phyloP scores from a whole-genome alignment of 2,113 vertebrate species.

The Girardinichthys multiradiatus region DNA sequence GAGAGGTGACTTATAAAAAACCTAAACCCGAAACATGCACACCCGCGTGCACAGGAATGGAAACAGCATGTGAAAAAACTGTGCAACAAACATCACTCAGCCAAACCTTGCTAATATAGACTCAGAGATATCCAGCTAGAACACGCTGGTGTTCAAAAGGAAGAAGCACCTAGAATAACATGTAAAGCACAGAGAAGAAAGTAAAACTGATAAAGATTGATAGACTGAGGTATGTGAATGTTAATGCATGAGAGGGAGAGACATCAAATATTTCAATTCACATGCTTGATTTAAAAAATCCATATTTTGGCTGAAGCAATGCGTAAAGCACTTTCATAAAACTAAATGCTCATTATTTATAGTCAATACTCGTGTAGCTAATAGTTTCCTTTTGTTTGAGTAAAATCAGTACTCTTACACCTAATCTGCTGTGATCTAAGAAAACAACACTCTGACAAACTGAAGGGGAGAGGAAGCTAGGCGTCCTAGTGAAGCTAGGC shows the following conservation, averaged over 20 bases:
- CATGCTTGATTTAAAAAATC: not conserved
- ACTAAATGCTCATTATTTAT: not conserved
- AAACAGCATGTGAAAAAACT: not conserved
- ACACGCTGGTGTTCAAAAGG: constrained; percentile 32
- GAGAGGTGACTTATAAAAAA: constrained; percentile 47
- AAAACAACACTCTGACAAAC: constrained; percentile 24
- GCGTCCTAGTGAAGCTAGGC: not conserved
- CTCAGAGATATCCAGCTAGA: constrained; percentile 28
- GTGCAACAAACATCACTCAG: constrained; percentile 38
- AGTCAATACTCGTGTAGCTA: constrained; percentile 6
- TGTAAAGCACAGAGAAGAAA: not conserved
- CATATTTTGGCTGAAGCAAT: constrained; percentile 24
- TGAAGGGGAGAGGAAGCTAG: not conserved
- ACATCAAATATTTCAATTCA: constrained; percentile 48
- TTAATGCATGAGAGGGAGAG: not conserved
- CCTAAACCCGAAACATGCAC: constrained; percentile 1
- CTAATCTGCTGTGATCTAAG: constrained; percentile 25
- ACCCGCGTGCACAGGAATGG: not conserved
- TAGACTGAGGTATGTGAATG: constrained; percentile 8
- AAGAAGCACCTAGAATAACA: not conserved
- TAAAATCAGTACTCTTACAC: constrained; percentile 20
- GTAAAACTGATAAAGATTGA: constrained; percentile 8
- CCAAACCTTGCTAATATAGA: constrained; percentile 24
- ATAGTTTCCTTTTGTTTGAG: constrained; percentile 13
- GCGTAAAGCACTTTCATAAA: constrained; percentile 38